Base-by-base conservation (phyloP, 2,113 vertebrate species). In the Fulica atra region DNA sequence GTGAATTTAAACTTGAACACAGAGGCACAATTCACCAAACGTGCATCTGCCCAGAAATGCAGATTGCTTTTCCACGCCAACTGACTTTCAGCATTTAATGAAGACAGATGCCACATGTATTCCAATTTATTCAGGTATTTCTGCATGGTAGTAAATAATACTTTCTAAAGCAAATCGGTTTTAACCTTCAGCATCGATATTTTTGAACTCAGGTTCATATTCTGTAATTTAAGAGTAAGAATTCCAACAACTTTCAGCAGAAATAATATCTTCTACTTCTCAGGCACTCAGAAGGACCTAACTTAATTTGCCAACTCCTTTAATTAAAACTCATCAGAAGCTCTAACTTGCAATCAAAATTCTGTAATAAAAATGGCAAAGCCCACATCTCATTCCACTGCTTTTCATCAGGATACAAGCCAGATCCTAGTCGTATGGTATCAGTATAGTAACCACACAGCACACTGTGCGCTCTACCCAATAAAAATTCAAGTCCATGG, bases 401-500 rank as follows among this genome's bases (percentile, higher is more conserved):
- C 35, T 96, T 95, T 92, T 86, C 91, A 93, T 86, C 77, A 78
- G 53, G 50, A 53, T 29, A n/a, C 7, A 50, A 81, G 44, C 26
- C 88, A 86, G 82, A 69, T 29, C 72, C 57, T 6, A 21, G 69
- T 16, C 0, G 0, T 35, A 25, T 0, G 64, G 71, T 64, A 88
- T 33, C 72, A 68, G 69, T 64, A 60, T 3, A 5, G 33, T 29
- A 92, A 42, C 80, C 89, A 79, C 68, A 77, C 72, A 35, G 88
- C 90, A 51, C 59, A 46, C 46, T 28, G 31, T 12, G 48, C 10
- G 5, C 29, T 29, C 57, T 36, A 70, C 84, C 2, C 15, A 91
- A 93, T 92, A 86, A 96, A 96, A 95, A 91, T 94, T 95, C 92
- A 95, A 66, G 91, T 66, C 94, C 93, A 89, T 3, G 57, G 74